These are phyloP conservation scores for Stegophylla sp. DNA, from an alignment of 2,888 invertebrate species.

Conservation along the genomic window DNA sequence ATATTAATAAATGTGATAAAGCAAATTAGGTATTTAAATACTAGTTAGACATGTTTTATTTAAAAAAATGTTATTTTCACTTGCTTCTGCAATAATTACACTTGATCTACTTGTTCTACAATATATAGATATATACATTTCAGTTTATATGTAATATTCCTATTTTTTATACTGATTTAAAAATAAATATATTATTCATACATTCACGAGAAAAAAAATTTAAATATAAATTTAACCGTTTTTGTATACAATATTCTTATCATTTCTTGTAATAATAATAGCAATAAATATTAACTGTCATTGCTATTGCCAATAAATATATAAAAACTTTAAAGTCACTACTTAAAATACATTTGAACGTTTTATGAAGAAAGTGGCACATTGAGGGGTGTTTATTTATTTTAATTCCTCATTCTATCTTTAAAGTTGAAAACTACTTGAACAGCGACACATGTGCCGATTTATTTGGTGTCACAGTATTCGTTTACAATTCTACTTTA, in stretches of 20 bases:
- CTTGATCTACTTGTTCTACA: too few relatives aligned
- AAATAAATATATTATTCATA: too few relatives aligned
- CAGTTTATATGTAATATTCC: too few relatives aligned
- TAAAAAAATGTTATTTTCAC: too few relatives aligned
- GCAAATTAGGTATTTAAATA: too few relatives aligned
- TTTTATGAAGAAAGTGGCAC: background rate
- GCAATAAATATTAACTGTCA: constrained; percentile 26
- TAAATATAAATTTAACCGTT: background rate
- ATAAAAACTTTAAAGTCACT: constrained; percentile 19
- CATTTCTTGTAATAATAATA: constrained; percentile 20
- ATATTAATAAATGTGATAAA: too few relatives aligned
- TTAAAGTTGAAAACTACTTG: constrained; percentile 4
- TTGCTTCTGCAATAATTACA: too few relatives aligned
- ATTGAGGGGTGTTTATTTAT: constrained; percentile 16
- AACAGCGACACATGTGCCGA: constrained; percentile 13
- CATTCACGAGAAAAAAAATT: background rate
- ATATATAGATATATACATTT: too few relatives aligned
- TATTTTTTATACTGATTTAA: too few relatives aligned
- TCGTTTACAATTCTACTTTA: background rate
- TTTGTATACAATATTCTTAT: background rate
- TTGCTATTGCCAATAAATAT: constrained; percentile 31
- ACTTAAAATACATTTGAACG: constrained; percentile 24
- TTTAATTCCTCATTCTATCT: constrained; percentile 35
- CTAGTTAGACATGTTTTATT: too few relatives aligned
- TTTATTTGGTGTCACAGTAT: constrained; percentile 23